Evolutionary conservation across 2,888 invertebrate species (phyloP).

Genomic region (Schrankia costaestrigalis): DNA sequence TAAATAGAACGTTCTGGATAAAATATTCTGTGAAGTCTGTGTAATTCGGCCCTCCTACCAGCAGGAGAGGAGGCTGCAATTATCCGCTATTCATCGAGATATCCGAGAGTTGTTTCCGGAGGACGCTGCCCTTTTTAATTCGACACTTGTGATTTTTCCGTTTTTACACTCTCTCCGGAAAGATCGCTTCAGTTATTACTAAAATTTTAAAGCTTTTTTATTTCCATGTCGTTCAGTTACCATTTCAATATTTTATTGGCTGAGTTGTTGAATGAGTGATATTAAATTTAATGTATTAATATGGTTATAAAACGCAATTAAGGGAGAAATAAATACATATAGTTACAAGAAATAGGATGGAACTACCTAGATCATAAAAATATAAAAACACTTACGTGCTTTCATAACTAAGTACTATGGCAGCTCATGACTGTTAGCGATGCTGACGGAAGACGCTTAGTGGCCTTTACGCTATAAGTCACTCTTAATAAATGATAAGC

Average conservation of each 20-base stretch:
- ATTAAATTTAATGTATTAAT: no score
- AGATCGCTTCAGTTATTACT: constrained; percentile 56
- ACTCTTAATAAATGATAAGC: no score
- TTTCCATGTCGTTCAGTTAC: neutral
- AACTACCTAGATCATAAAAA: no score
- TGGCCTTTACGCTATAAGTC: no score
- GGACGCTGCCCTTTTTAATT: constrained; percentile 51
- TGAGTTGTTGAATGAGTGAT: no score
- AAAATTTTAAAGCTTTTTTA: constrained; percentile 11
- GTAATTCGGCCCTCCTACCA: constrained; percentile 11
- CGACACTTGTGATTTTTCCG: constrained; percentile 40
- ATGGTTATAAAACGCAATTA: no score
- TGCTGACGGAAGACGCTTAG: no score
- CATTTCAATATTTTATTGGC: neutral
- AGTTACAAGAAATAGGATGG: no score
- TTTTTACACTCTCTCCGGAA: constrained; percentile 53
- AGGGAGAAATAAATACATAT: no score
- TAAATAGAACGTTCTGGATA: constrained; percentile 18
- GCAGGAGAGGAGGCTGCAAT: constrained; percentile 20
- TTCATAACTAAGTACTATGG: no score
- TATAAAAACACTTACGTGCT: no score
- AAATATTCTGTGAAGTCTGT: constrained; percentile 23
- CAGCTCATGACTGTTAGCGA: no score
- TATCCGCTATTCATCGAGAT: constrained; percentile 35
- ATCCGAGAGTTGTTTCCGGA: constrained; percentile 50